Evolutionary conservation across 2,113 vertebrate species (phyloP), one percentile per base, ranked within the genome.

Genomic region (Xiphias gladius): DNA sequence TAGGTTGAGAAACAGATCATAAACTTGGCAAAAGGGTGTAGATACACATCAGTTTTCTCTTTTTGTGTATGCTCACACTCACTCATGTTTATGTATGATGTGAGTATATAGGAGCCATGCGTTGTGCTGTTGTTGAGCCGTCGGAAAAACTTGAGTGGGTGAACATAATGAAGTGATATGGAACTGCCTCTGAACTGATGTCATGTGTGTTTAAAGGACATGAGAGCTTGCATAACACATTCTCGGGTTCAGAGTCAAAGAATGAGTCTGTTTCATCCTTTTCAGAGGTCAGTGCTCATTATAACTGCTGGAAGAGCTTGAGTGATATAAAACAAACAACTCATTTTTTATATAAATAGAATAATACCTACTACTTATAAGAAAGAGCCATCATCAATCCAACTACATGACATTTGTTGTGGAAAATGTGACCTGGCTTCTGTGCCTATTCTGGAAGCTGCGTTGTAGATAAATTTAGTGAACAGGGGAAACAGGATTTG

Each of bases 131-230:
- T 79, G 54, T 76, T 54, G 72, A 79, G 46, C 50, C 2, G 4
- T 22, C 61, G 85, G 83, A 82, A 83, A 89, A 79, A 61, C 37
- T 63, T 52, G 20, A 76, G 72, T 39, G 37, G 55, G 46, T 57
- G 65, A 83, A 64, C 77, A 74, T 70, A 76, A 89, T 86, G 64
- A 87, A 83, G 65, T 80, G 66, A 83, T 82, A 77, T 68, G 39
- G 50, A 41, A n/a, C 26, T 39, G 65, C 73, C 71, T 80, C 43
- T 73, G 55, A 61, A 67, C 80, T 87, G 63, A 90, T 69, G 82
- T 85, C 84, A 86, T 76, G 43, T 70, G 69, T 84, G 82, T 85
- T 86, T 70, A 82, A 80, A 79, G 68, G 69, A 84, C 32, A 66
- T 0, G 22, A 11, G 43, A 9, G 50, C 76, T 85, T 85, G 71